Conservation (phyloP, 2,797 vertebrate species). For the Malacoctenus gilli region DNA sequence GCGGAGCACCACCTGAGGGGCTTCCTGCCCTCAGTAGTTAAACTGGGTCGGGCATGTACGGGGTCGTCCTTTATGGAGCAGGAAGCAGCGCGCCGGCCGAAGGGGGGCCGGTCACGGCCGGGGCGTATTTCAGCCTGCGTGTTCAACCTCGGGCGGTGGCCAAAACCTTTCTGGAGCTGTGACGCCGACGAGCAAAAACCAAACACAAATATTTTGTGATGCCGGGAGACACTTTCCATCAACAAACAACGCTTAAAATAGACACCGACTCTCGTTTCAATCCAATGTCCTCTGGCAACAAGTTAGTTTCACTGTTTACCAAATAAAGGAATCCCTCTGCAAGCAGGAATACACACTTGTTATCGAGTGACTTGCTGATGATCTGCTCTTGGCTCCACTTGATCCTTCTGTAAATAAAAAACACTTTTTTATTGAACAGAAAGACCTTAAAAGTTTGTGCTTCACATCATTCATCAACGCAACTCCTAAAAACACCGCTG, state of each 20-base stretch:
- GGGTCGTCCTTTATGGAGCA: slow-evolving; percentile 40
- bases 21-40: slow-evolving; percentile 56
- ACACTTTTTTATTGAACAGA: background rate
- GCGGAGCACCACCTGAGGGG: slow-evolving; percentile 59
- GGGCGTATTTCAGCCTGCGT: slow-evolving; percentile 9
- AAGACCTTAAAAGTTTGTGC: background rate
- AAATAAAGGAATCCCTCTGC: slow-evolving; percentile 8
- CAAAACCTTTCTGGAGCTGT: slow-evolving; percentile 1
- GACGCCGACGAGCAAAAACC: background rate
- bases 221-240: too few species aligned
- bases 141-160: background rate
- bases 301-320: slow-evolving; percentile 17
- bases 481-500: background rate
- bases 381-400: too few species aligned
- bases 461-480: slow-evolving; percentile 4
- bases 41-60: slow-evolving; percentile 52
- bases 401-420: slow-evolving; percentile 9
- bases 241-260: too few species aligned
- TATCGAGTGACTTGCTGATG: too few species aligned
- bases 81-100: slow-evolving; percentile 22
- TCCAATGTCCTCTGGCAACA: slow-evolving; percentile 32
- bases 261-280: slow-evolving; percentile 5
- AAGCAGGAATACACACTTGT: slow-evolving; percentile 6
- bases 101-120: slow-evolving; percentile 46
- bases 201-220: slow-evolving; percentile 1